phyloP scores from a whole-genome alignment of 2,888 invertebrate genomes.

The Polydrusus cervinus region DNA sequence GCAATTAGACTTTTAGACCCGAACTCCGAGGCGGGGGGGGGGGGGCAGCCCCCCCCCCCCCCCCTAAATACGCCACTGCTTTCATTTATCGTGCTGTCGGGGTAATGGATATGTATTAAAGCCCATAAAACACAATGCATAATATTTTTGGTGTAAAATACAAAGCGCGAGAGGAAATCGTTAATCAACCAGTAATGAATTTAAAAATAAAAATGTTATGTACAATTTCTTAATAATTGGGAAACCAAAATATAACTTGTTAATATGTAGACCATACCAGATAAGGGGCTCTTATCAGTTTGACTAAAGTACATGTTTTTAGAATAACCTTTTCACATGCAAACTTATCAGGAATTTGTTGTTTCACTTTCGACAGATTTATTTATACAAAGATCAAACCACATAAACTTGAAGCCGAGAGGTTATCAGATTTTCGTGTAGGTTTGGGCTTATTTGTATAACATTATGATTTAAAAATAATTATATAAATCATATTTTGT shows the following conservation, averaged over 20 bases:
- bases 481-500: not conserved
- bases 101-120: too few relatives aligned
- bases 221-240: not conserved
- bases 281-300: conserved; percentile 44
- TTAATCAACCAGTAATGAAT: too few relatives aligned
- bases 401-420: conserved; percentile 33
- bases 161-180: too few relatives aligned
- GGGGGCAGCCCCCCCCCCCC: too few relatives aligned
- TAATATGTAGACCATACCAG: conserved; percentile 22
- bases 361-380: conserved; percentile 38
- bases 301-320: conserved; percentile 47
- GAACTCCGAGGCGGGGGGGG: too few relatives aligned
- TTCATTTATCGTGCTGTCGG: too few relatives aligned
- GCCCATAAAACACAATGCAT: too few relatives aligned
- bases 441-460: conserved; percentile 6
- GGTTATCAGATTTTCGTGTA: conserved; percentile 26
- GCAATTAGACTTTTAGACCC: too few relatives aligned
- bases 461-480: conserved; percentile 3
- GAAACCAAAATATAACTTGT: conserved; percentile 4
- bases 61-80: too few relatives aligned
- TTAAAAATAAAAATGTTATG: not conserved
- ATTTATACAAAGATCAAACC: conserved; percentile 46
- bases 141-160: too few relatives aligned
- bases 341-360: conserved; percentile 37
- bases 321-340: conserved; percentile 47